These are phyloP conservation scores for Chaenocephalus aceratus DNA, from an alignment of 2,113 vertebrate genomes.

Conservation along the genomic window DNA sequence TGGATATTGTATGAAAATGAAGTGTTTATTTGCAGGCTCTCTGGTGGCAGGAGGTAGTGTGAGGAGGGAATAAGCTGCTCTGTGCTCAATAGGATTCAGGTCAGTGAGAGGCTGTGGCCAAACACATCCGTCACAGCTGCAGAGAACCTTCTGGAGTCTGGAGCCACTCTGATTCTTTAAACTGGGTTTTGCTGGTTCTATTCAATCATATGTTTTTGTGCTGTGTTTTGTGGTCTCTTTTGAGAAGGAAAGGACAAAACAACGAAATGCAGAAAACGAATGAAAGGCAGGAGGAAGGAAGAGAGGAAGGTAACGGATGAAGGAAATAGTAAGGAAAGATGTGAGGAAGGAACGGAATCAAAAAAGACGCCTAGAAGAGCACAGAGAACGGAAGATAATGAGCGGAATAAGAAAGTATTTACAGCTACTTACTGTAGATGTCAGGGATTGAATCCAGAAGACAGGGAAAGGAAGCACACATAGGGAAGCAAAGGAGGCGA, in stretches of 20 bases:
- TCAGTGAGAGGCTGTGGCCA: slow-evolving; percentile 60
- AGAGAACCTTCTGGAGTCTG: slow-evolving; percentile 18
- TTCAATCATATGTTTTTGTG: no score
- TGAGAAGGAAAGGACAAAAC: background rate
- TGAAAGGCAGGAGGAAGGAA: background rate
- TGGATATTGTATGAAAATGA: slow-evolving; percentile 79
- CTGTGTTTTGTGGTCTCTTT: background rate
- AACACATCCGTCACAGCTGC: slow-evolving; percentile 50
- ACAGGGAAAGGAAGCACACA: background rate
- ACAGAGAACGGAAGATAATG: background rate
- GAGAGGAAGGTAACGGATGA: background rate
- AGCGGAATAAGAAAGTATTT: background rate
- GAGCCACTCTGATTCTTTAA: background rate
- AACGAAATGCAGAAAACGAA: background rate
- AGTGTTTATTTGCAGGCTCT: slow-evolving; percentile 76
- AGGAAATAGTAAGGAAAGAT: background rate
- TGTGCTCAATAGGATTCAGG: slow-evolving; percentile 58
- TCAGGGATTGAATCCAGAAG: no score
- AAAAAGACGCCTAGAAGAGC: background rate
- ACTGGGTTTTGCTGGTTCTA: background rate
- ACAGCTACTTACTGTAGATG: no score
- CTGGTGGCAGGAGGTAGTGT: slow-evolving; percentile 8
- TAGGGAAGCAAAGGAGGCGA: background rate
- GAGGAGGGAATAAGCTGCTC: slow-evolving; percentile 47
- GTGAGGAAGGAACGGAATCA: background rate